phyloP scores from a whole-genome alignment of 2,113 vertebrate species.

The Gulo gulo region DNA sequence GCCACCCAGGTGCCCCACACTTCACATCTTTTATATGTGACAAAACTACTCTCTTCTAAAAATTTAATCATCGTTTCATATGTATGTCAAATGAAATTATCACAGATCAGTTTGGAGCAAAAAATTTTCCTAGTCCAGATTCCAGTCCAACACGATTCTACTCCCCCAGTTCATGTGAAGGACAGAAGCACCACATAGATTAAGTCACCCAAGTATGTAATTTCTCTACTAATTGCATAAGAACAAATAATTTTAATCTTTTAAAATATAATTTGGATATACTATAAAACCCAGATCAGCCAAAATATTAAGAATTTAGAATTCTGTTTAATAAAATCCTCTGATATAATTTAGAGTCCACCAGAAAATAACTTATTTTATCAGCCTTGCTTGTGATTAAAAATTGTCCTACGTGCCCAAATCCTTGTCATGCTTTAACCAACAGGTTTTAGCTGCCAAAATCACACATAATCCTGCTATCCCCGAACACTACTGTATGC shows the following conservation, averaged over 20 bases:
- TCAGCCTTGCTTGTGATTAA: neutral
- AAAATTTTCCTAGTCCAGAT: neutral
- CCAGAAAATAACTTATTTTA: neutral
- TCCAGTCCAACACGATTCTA: neutral
- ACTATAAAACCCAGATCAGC: neutral
- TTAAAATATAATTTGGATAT: neutral
- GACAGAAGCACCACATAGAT: neutral
- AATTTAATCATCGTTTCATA: neutral
- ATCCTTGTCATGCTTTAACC: neutral
- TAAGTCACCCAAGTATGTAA: neutral
- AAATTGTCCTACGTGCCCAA: neutral
- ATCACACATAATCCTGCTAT: neutral
- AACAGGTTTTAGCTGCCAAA: neutral
- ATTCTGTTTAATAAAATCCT: slow-evolving; percentile 30
- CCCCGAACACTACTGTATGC: neutral
- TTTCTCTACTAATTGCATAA: neutral
- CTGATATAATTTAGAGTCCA: neutral
- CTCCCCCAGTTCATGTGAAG: neutral
- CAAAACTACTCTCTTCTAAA: neutral
- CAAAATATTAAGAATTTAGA: slow-evolving; percentile 9
- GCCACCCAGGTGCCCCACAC: neutral
- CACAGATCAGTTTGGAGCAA: neutral
- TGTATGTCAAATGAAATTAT: neutral
- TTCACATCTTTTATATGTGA: neutral
- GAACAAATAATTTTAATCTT: neutral